These are phyloP conservation scores for Beroe forskalii DNA, from an alignment of 37 sponge, comb jelly and placozoan genomes.

Conservation along the genomic window DNA sequence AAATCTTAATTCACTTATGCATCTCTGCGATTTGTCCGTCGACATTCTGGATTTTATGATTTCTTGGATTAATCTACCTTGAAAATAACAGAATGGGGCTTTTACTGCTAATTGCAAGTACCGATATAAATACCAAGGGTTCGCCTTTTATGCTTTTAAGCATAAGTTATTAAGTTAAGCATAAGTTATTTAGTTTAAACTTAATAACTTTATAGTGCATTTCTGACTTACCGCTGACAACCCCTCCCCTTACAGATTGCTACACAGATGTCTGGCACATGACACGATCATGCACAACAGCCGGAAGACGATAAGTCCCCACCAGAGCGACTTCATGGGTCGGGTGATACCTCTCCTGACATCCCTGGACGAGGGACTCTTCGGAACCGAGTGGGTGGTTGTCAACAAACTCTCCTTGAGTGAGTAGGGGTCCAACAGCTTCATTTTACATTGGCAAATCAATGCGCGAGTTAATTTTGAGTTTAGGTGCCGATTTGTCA, in stretches of 20 bases:
- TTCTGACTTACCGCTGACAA: neutral
- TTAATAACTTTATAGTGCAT: no score
- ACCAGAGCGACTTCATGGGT: slow-evolving; percentile 10
- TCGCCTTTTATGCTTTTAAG: no score
- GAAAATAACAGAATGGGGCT: neutral
- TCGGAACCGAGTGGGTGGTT: slow-evolving; percentile 53
- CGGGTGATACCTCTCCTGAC: neutral
- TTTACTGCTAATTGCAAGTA: neutral
- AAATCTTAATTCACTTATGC: no score
- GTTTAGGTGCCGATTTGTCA: no score
- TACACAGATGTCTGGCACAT: neutral
- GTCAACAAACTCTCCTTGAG: slow-evolving; percentile 30
- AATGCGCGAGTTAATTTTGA: neutral
- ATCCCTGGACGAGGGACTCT: slow-evolving; percentile 27
- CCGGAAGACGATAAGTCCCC: slow-evolving; percentile 15
- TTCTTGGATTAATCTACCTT: no score
- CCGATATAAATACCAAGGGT: no score
- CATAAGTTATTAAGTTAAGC: no score
- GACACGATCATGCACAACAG: neutral
- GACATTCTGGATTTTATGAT: no score
- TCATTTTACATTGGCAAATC: no score
- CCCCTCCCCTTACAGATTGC: neutral
- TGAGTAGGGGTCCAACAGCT: no score
- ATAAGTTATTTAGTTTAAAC: no score
- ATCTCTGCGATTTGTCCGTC: no score